A percentile compares a stretch with the other conserved stretches of the same genome.
Conservation (phyloP, 2,797 vertebrate genomes). For the Sitta carolinensis region DNA sequence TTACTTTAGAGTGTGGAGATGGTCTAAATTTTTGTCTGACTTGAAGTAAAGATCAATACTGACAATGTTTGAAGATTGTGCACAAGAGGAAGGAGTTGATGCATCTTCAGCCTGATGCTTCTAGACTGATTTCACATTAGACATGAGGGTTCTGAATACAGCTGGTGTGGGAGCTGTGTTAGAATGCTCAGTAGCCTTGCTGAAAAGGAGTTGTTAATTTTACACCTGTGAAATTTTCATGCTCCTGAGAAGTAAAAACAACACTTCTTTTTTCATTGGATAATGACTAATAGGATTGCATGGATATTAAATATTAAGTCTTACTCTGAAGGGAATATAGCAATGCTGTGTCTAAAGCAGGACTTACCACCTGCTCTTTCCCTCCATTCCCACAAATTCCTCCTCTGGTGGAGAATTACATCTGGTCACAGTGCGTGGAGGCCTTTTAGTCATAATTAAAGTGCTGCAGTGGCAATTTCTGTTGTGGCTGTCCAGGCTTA, state of each 20-base stretch:
- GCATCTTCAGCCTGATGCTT: neutral
- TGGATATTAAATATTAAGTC: neutral
- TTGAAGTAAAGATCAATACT: neutral
- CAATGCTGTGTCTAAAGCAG: neutral
- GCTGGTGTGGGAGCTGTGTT: neutral
- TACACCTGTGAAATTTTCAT: neutral
- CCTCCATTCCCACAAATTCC: neutral
- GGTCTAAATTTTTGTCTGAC: neutral
- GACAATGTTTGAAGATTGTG: neutral
- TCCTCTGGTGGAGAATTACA: neutral
- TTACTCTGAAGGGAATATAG: neutral
- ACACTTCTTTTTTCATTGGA: neutral
- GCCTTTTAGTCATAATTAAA: neutral
- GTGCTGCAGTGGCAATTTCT: neutral
- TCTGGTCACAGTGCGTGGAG: neutral
- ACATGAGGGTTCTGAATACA: neutral
- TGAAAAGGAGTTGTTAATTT: neutral
- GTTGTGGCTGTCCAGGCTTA: neutral
- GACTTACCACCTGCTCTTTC: neutral
- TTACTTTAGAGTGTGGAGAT: neutral
- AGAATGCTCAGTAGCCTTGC: neutral
- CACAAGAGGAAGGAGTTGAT: neutral
- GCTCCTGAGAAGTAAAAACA: neutral
- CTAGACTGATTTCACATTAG: neutral
- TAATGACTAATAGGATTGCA: neutral